Base-by-base conservation (phyloP, 2,888 invertebrate species). In the Ethmia dodecea region DNA sequence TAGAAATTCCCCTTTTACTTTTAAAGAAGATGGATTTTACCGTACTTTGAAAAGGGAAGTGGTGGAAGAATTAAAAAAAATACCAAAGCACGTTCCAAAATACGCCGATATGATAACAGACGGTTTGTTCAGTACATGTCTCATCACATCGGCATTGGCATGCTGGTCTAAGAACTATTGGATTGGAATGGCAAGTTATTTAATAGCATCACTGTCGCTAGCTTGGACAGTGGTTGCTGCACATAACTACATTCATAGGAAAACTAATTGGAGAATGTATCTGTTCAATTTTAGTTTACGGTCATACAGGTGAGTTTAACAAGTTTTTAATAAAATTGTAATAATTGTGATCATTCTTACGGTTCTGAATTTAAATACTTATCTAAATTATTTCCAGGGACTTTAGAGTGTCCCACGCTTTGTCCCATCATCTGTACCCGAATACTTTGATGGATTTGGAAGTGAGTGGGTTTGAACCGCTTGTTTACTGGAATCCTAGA, bases 241-340 rank as follows among this genome's bases (percentile, higher is more conserved):
- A 0, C 95, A 96, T 60, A 95, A 95, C 60, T 95, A 92, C 60
- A 90, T 94, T 45, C 95, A 95, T 61, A 89, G 88, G 57, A 89
- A 80, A 44, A 90, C 93, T 44, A 94, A 91, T 57, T 93, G 93
- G 88, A 89, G 94, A 39, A 94, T 94, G 93, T 92, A 91, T 52
- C 89, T 92, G 38, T 93, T 93, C 54, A 92, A 94, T 55, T 72
- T 95, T 40, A 87, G 88, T 11, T 60, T 91, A 48, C 81, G 93
- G 87, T 90, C 91, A 2, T 89, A 90, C 31, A 89, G 89, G 90
- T 89, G 63, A 61, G 60, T 37, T 11, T 13, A 3, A 13, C 6
- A 28, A 28, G 2, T 1, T 10, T 10, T 9, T 20, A n/a, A 22
- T 22, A 22, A 22, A n/a, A n/a, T 22, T 22, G 8, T n/a, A n/a